Evolutionary conservation across 2,113 vertebrate genomes (phyloP), one percentile per base, ranked within the genome.

Genomic region (Mandrillus leucophaeus): DNA sequence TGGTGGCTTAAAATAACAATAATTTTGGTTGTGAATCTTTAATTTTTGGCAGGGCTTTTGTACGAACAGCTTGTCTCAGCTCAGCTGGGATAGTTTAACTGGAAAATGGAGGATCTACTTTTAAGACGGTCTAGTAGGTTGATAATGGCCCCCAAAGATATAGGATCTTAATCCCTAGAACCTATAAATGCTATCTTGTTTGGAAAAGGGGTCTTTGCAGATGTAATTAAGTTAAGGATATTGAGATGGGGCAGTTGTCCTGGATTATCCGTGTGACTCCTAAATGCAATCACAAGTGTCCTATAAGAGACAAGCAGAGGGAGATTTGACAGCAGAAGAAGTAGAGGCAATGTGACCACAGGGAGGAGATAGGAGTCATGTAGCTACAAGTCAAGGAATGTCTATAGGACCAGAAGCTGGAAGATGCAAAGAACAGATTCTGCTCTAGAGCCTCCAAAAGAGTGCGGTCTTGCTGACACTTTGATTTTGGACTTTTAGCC

Each of bases 171-270:
- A 64, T 86, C 43, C 30, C 55, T 66, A 75, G 52, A 88, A 88
- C 23, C 1, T 75, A 13, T 38, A 48, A 79, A 23, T 68, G 18
- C 32, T 40, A 61, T 6, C 6, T 86, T 86, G 68, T 81, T 91
- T 86, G 79, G 55, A 87, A 90, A 86, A 79, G 40, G 20, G 5
- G 8, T 38, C 81, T 92, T 85, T 57, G 92, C 4, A 57, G 5
- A 72, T n/a, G 2, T 57, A 25, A 84, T 79, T 88, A 96, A 88
- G 43, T 81, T 61, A 70, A 75, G 25, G 48, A 64, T 76, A 30
- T 90, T 57, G 88, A 92, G 78, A 86, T 73, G 20, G 52, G 25
- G 70, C 83, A 6, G 27, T 94, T 70, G 40, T 52, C 32, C n/a
- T 61, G 12, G 27, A 52, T 93, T 68, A 73, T 40, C n/a, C n/a